These are phyloP conservation scores for Caerostris extrusa DNA, from an alignment of 1,140 invertebrate genomes.

Conservation along the genomic window DNA sequence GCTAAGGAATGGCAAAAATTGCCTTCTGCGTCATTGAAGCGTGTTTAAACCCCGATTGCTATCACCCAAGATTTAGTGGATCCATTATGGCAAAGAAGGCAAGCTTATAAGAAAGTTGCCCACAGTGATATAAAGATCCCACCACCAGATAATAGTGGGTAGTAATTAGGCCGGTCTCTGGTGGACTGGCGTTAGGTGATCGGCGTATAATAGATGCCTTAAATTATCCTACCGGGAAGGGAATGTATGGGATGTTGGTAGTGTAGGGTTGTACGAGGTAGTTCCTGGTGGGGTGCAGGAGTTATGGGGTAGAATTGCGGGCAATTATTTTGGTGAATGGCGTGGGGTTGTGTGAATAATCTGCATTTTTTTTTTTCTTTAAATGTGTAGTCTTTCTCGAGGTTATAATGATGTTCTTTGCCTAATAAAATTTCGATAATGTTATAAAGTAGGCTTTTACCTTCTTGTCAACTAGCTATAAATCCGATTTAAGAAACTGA, in stretches of 20 bases:
- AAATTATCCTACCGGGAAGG: not conserved
- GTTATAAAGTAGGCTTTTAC: too few species aligned
- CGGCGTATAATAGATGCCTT: not conserved
- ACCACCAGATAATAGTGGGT: not conserved
- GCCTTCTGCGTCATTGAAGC: not conserved
- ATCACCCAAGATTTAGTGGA: slow-evolving; percentile 11
- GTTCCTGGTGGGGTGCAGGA: not conserved
- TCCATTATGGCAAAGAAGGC: not conserved
- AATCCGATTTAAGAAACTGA: too few species aligned
- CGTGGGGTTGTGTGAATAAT: not conserved
- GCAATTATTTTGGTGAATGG: slow-evolving; percentile 24
- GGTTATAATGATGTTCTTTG: not conserved
- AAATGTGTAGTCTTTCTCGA: not conserved
- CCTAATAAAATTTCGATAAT: not conserved
- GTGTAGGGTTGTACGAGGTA: not conserved
- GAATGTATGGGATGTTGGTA: not conserved
- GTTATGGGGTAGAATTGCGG: not conserved
- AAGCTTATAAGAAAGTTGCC: slow-evolving; percentile 33
- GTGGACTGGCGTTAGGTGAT: not conserved
- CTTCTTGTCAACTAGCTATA: too few species aligned
- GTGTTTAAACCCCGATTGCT: slow-evolving; percentile 5
- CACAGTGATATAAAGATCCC: slow-evolving; percentile 19
- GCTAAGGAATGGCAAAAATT: not conserved
- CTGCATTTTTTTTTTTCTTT: not conserved
- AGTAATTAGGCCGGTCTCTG: not conserved